Conservation (phyloP, 2,113 vertebrate species). For the Trematocara stigmaticum region DNA sequence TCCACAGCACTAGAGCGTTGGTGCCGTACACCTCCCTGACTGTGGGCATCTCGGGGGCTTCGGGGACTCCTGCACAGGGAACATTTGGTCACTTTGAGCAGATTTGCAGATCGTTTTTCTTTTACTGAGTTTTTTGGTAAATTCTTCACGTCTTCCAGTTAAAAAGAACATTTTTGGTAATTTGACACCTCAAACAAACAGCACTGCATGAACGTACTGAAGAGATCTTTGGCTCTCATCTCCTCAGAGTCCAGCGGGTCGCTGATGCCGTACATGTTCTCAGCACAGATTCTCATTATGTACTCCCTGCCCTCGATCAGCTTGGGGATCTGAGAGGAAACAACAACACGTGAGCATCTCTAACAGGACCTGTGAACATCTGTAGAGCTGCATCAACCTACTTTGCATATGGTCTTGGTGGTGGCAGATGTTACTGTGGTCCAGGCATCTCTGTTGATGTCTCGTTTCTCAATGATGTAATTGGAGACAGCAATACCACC, state of each 20-base stretch:
- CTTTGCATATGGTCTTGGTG: slow-evolving; percentile 90
- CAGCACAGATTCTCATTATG: slow-evolving; percentile 89
- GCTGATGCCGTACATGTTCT: slow-evolving; percentile 96
- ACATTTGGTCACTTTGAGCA: not conserved
- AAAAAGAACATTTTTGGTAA: not conserved
- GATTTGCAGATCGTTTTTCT: not conserved
- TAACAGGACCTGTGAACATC: not conserved
- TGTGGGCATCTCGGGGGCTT: slow-evolving; percentile 89
- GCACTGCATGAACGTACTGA: slow-evolving; percentile 77
- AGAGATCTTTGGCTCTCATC: slow-evolving; percentile 94
- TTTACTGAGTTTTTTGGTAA: not conserved
- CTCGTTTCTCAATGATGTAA: slow-evolving; percentile 94
- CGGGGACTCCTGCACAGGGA: slow-evolving; percentile 83
- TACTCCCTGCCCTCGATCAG: slow-evolving; percentile 92
- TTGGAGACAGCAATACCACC: slow-evolving; percentile 92
- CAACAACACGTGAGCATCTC: not conserved
- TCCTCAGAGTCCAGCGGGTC: slow-evolving; percentile 92
- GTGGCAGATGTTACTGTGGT: slow-evolving; percentile 90
- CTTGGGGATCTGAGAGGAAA: slow-evolving; percentile 73
- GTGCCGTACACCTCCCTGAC: slow-evolving; percentile 88
- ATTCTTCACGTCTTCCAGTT: not conserved
- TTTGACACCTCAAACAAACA: not conserved
- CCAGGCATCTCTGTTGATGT: slow-evolving; percentile 88
- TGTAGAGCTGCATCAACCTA: slow-evolving; percentile 17
- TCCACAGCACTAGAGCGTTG: slow-evolving; percentile 89